Evolutionary conservation across 2,888 invertebrate species (phyloP).

Genomic region (Cephus pulcher): DNA sequence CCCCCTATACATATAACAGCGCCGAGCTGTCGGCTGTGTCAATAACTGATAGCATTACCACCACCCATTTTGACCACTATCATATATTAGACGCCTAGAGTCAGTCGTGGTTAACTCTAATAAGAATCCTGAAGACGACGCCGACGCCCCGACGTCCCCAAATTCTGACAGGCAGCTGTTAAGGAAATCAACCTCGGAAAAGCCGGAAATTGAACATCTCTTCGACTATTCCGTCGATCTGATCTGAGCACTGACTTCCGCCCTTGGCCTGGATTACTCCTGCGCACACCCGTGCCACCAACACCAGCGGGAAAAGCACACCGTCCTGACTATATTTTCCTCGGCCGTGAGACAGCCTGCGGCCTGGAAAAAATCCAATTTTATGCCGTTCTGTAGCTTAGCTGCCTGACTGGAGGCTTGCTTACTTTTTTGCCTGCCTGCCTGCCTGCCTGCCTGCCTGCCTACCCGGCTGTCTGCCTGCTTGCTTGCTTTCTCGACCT

Average conservation of each 20-base stretch:
- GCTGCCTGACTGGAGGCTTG: slow-evolving; percentile 27
- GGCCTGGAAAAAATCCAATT: slow-evolving; percentile 45
- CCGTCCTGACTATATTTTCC: neutral
- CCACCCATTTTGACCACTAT: slow-evolving; percentile 24
- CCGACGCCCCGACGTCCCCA: slow-evolving; percentile 8
- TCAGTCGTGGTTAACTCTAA: slow-evolving; percentile 11
- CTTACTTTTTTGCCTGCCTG: slow-evolving; percentile 30
- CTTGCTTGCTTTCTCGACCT: neutral
- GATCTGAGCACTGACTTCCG: slow-evolving; percentile 23
- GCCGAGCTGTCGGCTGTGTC: slow-evolving; percentile 50
- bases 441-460: too few species aligned
- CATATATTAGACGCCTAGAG: slow-evolving; percentile 16
- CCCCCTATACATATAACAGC: slow-evolving; percentile 19
- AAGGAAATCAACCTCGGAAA: slow-evolving; percentile 39
- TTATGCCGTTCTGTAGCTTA: slow-evolving; percentile 42
- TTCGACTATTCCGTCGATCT: slow-evolving; percentile 22
- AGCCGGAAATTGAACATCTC: slow-evolving; percentile 47
- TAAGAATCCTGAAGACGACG: slow-evolving; percentile 14
- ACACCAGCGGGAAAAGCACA: neutral
- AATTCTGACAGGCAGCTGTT: slow-evolving; percentile 30
- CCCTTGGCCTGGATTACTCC: slow-evolving; percentile 15
- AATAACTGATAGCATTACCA: slow-evolving; percentile 54
- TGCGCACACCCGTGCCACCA: neutral
- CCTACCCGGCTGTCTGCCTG: neutral
- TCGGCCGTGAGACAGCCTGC: neutral